Conservation (phyloP, 2,888 invertebrate genomes). For the Orthosia cruda region DNA sequence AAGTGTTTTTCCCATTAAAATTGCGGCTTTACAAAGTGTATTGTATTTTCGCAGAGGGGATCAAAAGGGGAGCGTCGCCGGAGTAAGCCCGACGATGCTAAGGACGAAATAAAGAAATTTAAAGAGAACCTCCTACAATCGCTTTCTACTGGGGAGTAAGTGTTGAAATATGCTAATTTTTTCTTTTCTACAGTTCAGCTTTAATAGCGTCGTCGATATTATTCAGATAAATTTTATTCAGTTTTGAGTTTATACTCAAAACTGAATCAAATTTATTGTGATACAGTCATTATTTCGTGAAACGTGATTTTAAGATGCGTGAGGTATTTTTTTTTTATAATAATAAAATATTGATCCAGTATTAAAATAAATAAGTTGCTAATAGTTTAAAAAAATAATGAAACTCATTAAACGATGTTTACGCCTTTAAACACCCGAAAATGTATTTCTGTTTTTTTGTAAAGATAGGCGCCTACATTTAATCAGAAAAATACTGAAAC, state of each 20-base stretch:
- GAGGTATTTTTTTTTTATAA: no score
- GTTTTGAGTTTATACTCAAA: background rate
- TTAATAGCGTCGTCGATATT: constrained; percentile 6
- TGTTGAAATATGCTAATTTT: constrained; percentile 46
- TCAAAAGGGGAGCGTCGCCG: constrained; percentile 81
- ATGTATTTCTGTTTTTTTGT: no score
- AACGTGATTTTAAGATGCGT: background rate
- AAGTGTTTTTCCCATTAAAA: constrained; percentile 40
- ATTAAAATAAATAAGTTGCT: background rate
- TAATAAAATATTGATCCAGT: no score
- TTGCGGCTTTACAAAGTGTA: constrained; percentile 46
- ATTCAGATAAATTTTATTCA: no score
- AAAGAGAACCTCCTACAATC: constrained; percentile 87
- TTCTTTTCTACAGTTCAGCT: constrained; percentile 1
- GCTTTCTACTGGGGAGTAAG: constrained; percentile 83
- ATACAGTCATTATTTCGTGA: background rate
- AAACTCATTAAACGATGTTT: background rate
- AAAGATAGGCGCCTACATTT: no score
- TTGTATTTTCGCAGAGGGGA: constrained; percentile 71
- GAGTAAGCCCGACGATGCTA: constrained; percentile 78
- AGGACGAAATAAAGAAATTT: constrained; percentile 87
- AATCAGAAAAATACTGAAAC: background rate
- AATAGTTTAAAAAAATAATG: background rate
- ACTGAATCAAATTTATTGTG: background rate
- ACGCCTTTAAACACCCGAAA: no score